phyloP scores from a whole-genome alignment of 2,113 vertebrate species.

The Tonatia bakeri region DNA sequence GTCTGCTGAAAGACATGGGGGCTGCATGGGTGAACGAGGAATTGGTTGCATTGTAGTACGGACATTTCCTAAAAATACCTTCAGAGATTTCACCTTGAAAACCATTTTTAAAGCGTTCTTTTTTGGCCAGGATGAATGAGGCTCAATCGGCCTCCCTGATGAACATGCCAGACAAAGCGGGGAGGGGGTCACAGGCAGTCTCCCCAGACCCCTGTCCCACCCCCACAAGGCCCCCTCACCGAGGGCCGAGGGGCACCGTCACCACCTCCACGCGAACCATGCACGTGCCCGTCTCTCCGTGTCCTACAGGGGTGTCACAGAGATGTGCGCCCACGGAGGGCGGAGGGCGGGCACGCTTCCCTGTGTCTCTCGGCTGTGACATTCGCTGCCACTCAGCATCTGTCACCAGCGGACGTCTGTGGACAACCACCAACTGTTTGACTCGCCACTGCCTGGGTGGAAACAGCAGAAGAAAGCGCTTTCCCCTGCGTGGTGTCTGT shows the following conservation, averaged over 20 bases:
- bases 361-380: background rate
- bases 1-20: rapidly evolving
- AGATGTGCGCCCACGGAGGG: rapidly evolving
- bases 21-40: background rate
- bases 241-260: rapidly evolving
- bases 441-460: no score
- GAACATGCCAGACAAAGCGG: no score
- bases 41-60: rapidly evolving
- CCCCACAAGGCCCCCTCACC: rapidly evolving
- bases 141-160: background rate
- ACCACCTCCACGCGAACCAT: no score
- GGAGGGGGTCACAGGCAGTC: background rate
- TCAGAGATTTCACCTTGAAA: background rate
- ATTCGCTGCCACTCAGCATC: no score
- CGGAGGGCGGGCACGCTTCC: rapidly evolving
- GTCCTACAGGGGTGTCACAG: no score
- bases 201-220: background rate
- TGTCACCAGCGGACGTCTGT: no score
- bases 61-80: background rate
- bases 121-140: background rate
- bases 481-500: rapidly evolving
- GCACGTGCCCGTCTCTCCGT: no score
- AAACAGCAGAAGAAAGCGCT: background rate
- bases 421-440: no score
- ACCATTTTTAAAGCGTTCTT: background rate